Conservation (phyloP, 2,888 invertebrate species). For the Lymantria monacha region DNA sequence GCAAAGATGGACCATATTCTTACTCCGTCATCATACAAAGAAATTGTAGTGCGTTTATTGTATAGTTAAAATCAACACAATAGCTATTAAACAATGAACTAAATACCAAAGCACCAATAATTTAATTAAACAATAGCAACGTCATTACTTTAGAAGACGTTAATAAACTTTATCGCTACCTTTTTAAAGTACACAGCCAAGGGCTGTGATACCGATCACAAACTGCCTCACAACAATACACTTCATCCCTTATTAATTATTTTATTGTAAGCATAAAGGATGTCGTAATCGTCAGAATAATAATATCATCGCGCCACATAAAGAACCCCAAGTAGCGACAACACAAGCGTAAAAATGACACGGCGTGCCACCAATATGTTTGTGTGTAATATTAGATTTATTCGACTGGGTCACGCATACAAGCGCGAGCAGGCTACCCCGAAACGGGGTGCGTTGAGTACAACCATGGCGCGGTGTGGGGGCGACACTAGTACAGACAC, state of each 20-base stretch:
- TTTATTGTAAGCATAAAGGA: slow-evolving; percentile 82
- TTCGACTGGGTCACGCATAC: slow-evolving; percentile 81
- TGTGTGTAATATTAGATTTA: slow-evolving; percentile 81
- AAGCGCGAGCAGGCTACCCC: slow-evolving; percentile 55
- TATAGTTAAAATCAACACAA: slow-evolving; percentile 4
- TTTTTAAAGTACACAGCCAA: slow-evolving; percentile 68
- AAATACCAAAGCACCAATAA: slow-evolving; percentile 35
- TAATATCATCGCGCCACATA: slow-evolving; percentile 79
- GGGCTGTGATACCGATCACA: slow-evolving; percentile 73
- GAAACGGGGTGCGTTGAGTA: slow-evolving; percentile 59
- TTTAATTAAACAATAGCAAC: slow-evolving; percentile 47
- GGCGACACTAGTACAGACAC: slow-evolving; percentile 61
- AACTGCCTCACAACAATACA: slow-evolving; percentile 72
- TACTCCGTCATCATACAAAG: too few species aligned
- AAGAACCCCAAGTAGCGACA: slow-evolving; percentile 79
- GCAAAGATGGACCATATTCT: too few species aligned
- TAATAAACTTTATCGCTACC: slow-evolving; percentile 66
- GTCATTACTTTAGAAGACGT: slow-evolving; percentile 51
- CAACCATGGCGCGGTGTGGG: slow-evolving; percentile 46
- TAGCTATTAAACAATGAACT: slow-evolving; percentile 33
- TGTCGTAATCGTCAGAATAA: slow-evolving; percentile 81
- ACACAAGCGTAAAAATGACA: slow-evolving; percentile 82
- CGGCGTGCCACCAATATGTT: slow-evolving; percentile 77
- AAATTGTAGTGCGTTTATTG: too few species aligned
- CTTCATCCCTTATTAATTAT: slow-evolving; percentile 82